phyloP scores from a whole-genome alignment of 2,797 vertebrate species.

The Parauchenoglanis ngamensis region DNA sequence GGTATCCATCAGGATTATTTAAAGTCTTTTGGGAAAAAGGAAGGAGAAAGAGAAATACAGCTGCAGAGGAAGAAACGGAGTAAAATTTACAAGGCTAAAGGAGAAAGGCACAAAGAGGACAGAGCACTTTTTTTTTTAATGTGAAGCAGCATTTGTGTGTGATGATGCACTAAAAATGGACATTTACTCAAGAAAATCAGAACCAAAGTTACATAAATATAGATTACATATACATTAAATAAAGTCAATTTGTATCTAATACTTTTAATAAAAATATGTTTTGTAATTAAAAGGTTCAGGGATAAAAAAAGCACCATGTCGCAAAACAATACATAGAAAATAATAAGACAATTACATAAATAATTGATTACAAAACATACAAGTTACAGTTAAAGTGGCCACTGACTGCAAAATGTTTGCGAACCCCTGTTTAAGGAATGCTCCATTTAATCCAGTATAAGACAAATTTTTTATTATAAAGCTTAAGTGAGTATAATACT shows the following conservation, averaged over 20 bases:
- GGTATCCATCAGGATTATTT: constrained; percentile 9
- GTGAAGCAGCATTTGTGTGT: neutral
- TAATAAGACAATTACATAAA: neutral
- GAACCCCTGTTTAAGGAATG: neutral
- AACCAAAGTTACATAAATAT: neutral
- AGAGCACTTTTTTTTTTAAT: neutral
- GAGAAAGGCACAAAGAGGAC: neutral
- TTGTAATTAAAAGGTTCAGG: neutral
- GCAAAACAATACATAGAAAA: neutral
- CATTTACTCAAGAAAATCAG: neutral
- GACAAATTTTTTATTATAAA: neutral
- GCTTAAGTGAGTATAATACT: constrained; percentile 43
- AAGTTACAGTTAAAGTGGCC: neutral
- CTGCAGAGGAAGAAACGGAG: constrained; percentile 17
- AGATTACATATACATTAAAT: neutral
- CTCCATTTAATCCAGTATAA: neutral
- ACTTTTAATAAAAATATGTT: neutral
- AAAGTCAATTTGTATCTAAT: neutral
- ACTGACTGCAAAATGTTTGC: neutral
- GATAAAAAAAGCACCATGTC: neutral
- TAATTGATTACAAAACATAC: neutral
- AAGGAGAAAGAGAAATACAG: constrained; percentile 14
- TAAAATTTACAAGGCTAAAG: neutral
- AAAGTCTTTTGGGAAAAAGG: constrained; percentile 26
- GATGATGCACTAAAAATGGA: neutral